Base-by-base conservation (phyloP, 2,797 vertebrate genomes). In the Brachyrhaphis roseni region DNA sequence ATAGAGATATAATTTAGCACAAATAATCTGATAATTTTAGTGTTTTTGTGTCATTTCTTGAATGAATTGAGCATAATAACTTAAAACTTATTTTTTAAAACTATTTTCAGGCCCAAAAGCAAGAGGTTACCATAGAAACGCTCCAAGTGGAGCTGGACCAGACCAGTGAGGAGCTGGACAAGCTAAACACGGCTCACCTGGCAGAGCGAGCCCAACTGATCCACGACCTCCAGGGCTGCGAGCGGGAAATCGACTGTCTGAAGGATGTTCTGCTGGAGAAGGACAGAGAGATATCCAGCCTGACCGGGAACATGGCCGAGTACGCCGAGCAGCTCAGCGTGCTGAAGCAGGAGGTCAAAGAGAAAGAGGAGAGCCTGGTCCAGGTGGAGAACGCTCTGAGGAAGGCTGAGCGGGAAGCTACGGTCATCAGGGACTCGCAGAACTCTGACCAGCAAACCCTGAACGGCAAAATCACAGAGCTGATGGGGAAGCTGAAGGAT, bases 181-280 rank as follows among this genome's bases (percentile, higher is more conserved):
- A 97, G 77, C 82, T 98, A 2, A 98, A 98, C 79, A 90, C 90
- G 0, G 93, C 95, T 59, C 97, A 98, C 88, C 85, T 98, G 82
- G 97, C 97, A 78, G 97, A 98, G 78, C 94, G 97, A 81, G 96
- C 96, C 11, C 97, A 97, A 34, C 96, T 98, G 78, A 97, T 98
- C 87, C 96, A 97, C 34, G 96, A 97, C 82, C 95, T 98, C 0
- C 97, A 98, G 81, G 96, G 96, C 91, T 88, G 97, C n/a, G 97
- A 98, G 90, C 94, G 97, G 76, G 97, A 98, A 87, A 96, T 98
- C 0, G 97, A 98, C 81, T 90, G 90, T 71, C 95, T 98, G 1
- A 97, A 95, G 90, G 97, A 98, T 31, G 2, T 82, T 0, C 78
- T 98, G 83, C 31, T 86, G 71, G 97, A 98, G 71, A 97, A 96